phyloP scores from a whole-genome alignment of 2,888 invertebrate species.

The Anthophora plumipes region DNA sequence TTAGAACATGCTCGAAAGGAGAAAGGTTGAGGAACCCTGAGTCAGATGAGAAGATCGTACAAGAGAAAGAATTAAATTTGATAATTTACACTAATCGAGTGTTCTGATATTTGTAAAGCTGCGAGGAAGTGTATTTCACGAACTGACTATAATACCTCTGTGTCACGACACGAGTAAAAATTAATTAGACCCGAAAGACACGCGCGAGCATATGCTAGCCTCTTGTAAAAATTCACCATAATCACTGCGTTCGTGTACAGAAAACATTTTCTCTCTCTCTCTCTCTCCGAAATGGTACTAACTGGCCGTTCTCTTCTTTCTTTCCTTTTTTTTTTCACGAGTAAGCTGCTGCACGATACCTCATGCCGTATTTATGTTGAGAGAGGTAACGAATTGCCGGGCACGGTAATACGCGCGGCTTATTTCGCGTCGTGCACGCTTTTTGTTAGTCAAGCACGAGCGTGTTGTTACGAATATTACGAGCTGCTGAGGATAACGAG shows the following conservation, averaged over 20 bases:
- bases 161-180: not conserved
- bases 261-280: not conserved
- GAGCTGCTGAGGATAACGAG: conserved; percentile 39
- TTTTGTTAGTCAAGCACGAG: conserved; percentile 27
- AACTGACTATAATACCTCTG: not conserved
- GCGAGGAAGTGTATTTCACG: too few relatives aligned
- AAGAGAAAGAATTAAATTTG: too few relatives aligned
- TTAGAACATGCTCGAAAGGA: too few relatives aligned
- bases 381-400: conserved; percentile 38
- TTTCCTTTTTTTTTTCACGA: not conserved
- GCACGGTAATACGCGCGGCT: conserved; percentile 42
- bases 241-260: conserved; percentile 8
- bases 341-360: conserved; percentile 30
- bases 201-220: conserved; percentile 3
- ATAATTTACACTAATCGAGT: too few relatives aligned
- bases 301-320: not conserved
- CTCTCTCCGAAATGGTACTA: not conserved
- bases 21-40: too few relatives aligned
- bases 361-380: conserved; percentile 32
- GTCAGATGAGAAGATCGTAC: too few relatives aligned
- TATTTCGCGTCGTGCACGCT: conserved; percentile 30
- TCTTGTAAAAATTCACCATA: not conserved
- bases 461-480: conserved; percentile 13
- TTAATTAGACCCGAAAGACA: not conserved
- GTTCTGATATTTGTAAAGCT: too few relatives aligned